Evolutionary conservation across 2,888 invertebrate genomes (phyloP).

Genomic region (Odontocolon sp.): DNA sequence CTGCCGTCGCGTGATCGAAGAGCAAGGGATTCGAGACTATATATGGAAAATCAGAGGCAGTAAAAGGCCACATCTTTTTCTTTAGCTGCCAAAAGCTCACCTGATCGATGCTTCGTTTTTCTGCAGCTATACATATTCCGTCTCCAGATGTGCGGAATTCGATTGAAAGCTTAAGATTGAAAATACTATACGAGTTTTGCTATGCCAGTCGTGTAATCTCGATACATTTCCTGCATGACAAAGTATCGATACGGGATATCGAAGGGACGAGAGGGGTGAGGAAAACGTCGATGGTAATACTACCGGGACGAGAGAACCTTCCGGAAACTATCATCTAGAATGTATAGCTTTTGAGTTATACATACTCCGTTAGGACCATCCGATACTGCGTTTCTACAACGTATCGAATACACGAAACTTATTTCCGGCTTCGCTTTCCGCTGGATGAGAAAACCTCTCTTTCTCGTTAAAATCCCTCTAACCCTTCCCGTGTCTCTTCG

Average conservation of each 20-base stretch:
- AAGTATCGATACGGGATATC: constrained; percentile 38
- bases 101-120: not conserved
- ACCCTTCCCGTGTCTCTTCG: not conserved
- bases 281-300: not conserved
- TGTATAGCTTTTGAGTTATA: constrained; percentile 13
- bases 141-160: not conserved
- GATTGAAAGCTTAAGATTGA: constrained; percentile 37
- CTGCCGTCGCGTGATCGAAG: too few relatives aligned
- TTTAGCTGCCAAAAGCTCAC: too few relatives aligned
- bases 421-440: constrained; percentile 48
- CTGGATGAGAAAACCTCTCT: constrained; percentile 22
- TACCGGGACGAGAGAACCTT: constrained; percentile 15
- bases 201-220: constrained; percentile 30
- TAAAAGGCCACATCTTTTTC: too few relatives aligned
- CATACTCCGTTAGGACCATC: constrained; percentile 3
- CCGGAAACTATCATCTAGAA: constrained; percentile 32
- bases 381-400: constrained; percentile 4
- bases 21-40: too few relatives aligned
- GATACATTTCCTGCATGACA: constrained; percentile 20
- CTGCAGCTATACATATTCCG: not conserved
- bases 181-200: constrained; percentile 1
- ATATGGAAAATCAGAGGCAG: too few relatives aligned
- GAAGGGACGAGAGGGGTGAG: constrained; percentile 6
- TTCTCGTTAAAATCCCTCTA: constrained; percentile 30
- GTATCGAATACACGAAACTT: constrained; percentile 41